Evolutionary conservation across 2,113 vertebrate species (phyloP).

Genomic region (Macroglossus sobrinus): DNA sequence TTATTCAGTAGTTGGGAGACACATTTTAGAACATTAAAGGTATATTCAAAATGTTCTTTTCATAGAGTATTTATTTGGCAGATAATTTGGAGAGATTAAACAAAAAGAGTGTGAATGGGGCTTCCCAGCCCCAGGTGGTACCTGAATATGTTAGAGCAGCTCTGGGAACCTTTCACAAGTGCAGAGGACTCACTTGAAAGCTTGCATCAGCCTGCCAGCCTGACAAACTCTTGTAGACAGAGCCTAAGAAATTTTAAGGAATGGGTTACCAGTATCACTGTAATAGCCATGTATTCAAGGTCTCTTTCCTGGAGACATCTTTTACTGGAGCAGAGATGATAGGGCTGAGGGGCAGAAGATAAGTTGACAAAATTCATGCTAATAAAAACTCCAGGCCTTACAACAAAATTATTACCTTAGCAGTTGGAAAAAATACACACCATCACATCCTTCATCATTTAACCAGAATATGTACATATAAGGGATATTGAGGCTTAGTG

Average conservation of each 20-base stretch:
- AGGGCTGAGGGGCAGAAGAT: background rate
- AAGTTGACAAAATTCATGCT: background rate
- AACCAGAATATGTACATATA: background rate
- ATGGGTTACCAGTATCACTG: background rate
- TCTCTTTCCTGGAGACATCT: background rate
- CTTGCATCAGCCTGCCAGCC: background rate
- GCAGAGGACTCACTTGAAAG: background rate
- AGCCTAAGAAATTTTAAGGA: background rate
- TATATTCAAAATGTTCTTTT: conserved; percentile 26
- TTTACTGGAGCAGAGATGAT: background rate
- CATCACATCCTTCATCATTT: background rate
- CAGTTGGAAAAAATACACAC: background rate
- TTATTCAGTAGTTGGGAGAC: conserved; percentile 3
- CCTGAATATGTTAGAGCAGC: background rate
- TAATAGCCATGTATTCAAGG: background rate
- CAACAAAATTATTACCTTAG: background rate
- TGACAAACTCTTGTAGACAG: background rate
- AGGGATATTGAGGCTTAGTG: background rate
- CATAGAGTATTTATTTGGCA: conserved; percentile 15
- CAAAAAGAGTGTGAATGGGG: background rate
- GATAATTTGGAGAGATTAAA: conserved; percentile 44
- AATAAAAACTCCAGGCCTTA: background rate
- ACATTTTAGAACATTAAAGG: conserved; percentile 24
- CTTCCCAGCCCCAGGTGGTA: background rate
- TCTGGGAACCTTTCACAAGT: background rate